Conservation (phyloP, 1,140 invertebrate genomes). For the Mamestra configurata region DNA sequence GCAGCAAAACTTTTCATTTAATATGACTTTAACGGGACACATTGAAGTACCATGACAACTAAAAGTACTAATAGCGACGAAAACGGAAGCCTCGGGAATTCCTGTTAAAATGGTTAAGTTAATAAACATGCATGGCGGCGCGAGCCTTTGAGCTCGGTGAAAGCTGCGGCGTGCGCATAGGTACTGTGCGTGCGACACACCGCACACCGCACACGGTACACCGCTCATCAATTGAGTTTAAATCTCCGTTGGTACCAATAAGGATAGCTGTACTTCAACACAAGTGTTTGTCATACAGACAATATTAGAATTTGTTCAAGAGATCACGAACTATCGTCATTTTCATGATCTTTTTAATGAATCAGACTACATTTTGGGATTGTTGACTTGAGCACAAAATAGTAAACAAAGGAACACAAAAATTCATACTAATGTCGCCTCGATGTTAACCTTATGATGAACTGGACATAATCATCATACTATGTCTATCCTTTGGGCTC, state of each 20-base stretch:
- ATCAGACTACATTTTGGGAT: no score
- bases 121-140: constrained; percentile 78
- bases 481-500: no score
- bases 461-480: no score
- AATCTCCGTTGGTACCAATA: constrained; percentile 41
- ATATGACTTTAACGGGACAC: constrained; percentile 54
- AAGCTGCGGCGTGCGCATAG: constrained; percentile 73
- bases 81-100: constrained; percentile 72
- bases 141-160: constrained; percentile 80
- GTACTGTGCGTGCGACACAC: constrained; percentile 7
- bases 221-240: constrained; percentile 58
- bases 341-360: no score
- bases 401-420: no score
- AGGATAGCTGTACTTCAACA: constrained; percentile 21
- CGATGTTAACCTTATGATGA: no score
- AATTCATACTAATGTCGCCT: no score
- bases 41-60: constrained; percentile 53
- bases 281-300: background rate
- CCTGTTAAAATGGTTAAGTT: constrained; percentile 80
- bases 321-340: no score
- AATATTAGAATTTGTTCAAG: background rate
- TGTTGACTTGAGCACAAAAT: no score
- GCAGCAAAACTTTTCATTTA: constrained; percentile 16
- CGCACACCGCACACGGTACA: constrained; percentile 53
- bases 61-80: constrained; percentile 65